phyloP scores from a whole-genome alignment of 2,113 vertebrate genomes.

The Semicossyphus pulcher region DNA sequence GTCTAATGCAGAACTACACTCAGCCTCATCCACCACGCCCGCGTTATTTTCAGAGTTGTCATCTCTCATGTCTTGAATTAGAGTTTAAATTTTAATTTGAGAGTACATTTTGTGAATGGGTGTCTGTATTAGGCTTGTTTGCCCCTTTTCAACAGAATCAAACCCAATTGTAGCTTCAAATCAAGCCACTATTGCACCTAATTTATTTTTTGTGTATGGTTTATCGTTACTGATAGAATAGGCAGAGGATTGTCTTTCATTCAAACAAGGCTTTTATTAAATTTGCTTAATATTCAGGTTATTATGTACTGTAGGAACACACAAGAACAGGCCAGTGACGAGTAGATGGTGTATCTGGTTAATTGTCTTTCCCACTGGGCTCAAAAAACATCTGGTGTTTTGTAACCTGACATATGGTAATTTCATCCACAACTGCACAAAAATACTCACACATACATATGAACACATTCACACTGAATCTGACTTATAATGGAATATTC shows the following conservation, averaged over 20 bases:
- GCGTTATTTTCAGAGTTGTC: not conserved
- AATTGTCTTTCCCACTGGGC: not conserved
- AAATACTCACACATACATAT: not conserved
- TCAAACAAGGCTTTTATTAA: not conserved
- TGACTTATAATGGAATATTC: not conserved
- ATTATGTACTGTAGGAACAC: not conserved
- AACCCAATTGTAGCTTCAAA: too few relatives aligned
- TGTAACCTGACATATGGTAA: conserved; percentile 25
- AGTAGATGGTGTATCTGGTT: not conserved
- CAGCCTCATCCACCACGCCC: conserved; percentile 33
- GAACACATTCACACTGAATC: not conserved
- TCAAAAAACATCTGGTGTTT: conserved; percentile 24
- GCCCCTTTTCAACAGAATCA: too few relatives aligned
- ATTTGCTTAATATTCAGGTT: not conserved
- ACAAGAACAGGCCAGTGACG: conserved; percentile 4
- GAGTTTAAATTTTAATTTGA: not conserved
- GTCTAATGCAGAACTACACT: conserved; percentile 41
- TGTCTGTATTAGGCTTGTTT: too few relatives aligned
- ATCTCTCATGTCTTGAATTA: not conserved
- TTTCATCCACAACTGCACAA: conserved; percentile 16
- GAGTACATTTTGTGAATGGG: not conserved
- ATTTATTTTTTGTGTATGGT: not conserved
- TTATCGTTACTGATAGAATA: not conserved
- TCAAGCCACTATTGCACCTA: too few relatives aligned
- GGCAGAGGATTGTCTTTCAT: not conserved